Evolutionary conservation across 2,797 vertebrate species (phyloP).

Genomic region (Enteromius argenteus): DNA sequence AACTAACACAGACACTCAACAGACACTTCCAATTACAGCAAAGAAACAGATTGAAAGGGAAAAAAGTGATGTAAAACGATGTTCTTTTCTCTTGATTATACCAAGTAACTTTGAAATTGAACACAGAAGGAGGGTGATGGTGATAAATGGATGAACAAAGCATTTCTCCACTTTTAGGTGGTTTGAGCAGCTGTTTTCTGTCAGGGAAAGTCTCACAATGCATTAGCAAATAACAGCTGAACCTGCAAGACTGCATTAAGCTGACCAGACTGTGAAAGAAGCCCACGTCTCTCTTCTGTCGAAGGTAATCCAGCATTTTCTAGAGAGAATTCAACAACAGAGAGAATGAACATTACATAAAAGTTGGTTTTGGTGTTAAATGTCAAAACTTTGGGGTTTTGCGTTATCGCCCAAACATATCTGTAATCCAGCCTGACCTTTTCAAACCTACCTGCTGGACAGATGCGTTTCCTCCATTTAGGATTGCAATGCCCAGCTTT

Average conservation of each 20-base stretch:
- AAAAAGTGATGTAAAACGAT: slow-evolving; percentile 1
- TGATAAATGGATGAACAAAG: slow-evolving; percentile 30
- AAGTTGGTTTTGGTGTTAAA: slow-evolving; percentile 25
- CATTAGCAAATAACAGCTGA: slow-evolving; percentile 31
- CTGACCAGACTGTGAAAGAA: slow-evolving; percentile 94
- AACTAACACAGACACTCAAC: slow-evolving; percentile 13
- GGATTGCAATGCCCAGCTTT: slow-evolving; percentile 91
- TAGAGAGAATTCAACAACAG: slow-evolving; percentile 70
- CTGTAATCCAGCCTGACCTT: not conserved
- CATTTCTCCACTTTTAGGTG: not conserved
- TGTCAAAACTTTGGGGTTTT: slow-evolving; percentile 15
- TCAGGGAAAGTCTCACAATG: not conserved
- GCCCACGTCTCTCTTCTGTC: slow-evolving; percentile 89
- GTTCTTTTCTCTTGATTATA: slow-evolving; percentile 30
- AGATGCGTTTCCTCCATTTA: slow-evolving; percentile 91
- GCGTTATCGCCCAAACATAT: not conserved
- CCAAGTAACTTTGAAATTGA: slow-evolving; percentile 12
- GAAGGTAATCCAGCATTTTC: slow-evolving; percentile 97
- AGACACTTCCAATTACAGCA: slow-evolving; percentile 7
- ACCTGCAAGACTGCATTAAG: slow-evolving; percentile 95
- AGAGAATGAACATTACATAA: slow-evolving; percentile 37
- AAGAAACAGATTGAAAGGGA: not conserved
- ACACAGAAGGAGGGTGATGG: not conserved
- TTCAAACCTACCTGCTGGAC: slow-evolving; percentile 88
- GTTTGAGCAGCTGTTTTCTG: slow-evolving; percentile 26